Percentiles rank a stretch among this genome's conserved stretches.
Conservation (phyloP, 1,140 invertebrate genomes). For the Diplogasteroides magnus region DNA sequence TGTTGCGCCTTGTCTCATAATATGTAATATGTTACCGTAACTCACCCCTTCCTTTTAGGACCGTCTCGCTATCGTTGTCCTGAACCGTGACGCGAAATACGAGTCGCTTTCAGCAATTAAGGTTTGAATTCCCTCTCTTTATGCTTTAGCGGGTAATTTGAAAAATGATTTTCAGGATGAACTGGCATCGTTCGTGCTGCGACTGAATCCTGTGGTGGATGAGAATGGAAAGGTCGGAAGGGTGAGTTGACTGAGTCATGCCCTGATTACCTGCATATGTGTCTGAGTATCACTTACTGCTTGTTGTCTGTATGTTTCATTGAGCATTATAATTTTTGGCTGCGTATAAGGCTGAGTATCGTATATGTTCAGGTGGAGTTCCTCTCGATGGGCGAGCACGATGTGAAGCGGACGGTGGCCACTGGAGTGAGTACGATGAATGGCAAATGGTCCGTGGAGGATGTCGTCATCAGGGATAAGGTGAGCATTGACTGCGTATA, state of each 20-base stretch:
- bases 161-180: conserved; percentile 31
- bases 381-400: not conserved
- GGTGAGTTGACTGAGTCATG: no score
- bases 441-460: conserved; percentile 46
- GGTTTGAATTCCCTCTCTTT: no score
- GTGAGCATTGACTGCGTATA: no score
- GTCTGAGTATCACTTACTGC: no score
- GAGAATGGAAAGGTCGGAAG: no score
- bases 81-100: conserved; percentile 32
- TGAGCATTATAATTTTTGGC: no score
- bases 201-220: conserved; percentile 30
- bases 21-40: not conserved
- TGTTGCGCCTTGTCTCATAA: conserved; percentile 16
- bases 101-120: no score
- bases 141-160: no score
- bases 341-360: no score
- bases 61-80: conserved; percentile 18
- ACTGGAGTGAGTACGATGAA: conserved; percentile 40
- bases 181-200: conserved; percentile 27
- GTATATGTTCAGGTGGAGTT: no score
- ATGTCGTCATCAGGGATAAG: conserved; percentile 30
- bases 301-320: no score
- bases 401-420: conserved; percentile 9
- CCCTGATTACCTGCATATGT: no score
- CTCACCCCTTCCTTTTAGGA: conserved; percentile 10